Evolutionary conservation across 2,797 vertebrate species (phyloP).

Genomic region (Lithobates pipiens): DNA sequence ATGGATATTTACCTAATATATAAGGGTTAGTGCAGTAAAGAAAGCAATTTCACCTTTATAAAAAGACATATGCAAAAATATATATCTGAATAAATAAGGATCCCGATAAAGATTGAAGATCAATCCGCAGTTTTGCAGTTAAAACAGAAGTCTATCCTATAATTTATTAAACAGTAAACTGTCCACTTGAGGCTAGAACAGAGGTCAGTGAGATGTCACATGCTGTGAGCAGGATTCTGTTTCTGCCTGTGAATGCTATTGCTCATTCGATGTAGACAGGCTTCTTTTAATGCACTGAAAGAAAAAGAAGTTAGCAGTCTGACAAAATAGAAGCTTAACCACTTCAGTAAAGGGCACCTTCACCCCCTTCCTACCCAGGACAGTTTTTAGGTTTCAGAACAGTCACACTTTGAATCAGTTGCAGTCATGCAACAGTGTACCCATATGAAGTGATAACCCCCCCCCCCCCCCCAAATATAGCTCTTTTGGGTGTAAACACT

Average conservation of each 20-base stretch:
- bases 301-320: background rate
- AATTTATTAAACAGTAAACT: constrained; percentile 56
- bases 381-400: too few species aligned
- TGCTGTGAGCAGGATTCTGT: background rate
- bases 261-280: constrained; percentile 30
- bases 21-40: constrained; percentile 39
- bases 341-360: too few species aligned
- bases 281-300: constrained; percentile 34
- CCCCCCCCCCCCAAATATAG: too few species aligned
- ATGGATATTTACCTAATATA: background rate
- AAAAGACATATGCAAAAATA: constrained; percentile 57
- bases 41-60: constrained; percentile 43
- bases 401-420: too few species aligned
- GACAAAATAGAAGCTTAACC: too few species aligned
- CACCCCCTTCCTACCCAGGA: too few species aligned
- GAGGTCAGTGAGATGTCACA: constrained; percentile 50
- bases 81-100: constrained; percentile 60
- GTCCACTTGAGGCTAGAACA: constrained; percentile 20
- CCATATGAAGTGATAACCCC: too few species aligned
- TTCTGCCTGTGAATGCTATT: constrained; percentile 51
- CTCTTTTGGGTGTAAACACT: too few species aligned
- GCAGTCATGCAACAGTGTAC: too few species aligned
- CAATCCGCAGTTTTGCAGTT: constrained; percentile 57
- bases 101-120: constrained; percentile 37
- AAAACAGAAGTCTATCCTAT: constrained; percentile 55